Conservation (phyloP, 2,113 vertebrate genomes). For the Eira barbara region DNA sequence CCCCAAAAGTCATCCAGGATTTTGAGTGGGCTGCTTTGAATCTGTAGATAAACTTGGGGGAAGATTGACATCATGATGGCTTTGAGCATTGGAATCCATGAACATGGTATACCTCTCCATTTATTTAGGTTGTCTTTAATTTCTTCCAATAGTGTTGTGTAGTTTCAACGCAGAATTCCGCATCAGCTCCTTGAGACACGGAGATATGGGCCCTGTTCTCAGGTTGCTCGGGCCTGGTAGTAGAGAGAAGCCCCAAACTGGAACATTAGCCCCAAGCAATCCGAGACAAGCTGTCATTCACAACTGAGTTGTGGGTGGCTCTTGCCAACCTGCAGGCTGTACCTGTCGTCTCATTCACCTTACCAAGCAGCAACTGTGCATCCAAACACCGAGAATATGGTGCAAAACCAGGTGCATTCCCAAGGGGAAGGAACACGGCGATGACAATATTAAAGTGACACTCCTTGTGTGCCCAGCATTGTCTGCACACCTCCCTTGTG, state of each 20-base stretch:
- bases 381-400: not conserved
- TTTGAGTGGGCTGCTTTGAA: not conserved
- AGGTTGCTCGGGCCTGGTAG: too few species aligned
- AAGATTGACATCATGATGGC: not conserved
- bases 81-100: not conserved
- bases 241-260: not conserved
- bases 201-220: too few species aligned
- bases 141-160: not conserved
- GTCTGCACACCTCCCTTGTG: not conserved
- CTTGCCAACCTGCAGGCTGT: rapidly evolving
- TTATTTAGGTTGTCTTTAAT: not conserved
- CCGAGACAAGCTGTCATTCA: not conserved
- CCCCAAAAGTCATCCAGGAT: not conserved
- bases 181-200: not conserved
- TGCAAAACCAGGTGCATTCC: not conserved
- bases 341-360: too few species aligned
- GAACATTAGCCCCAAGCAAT: too few species aligned
- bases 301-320: too few species aligned
- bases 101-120: not conserved
- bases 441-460: not conserved
- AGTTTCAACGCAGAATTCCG: not conserved
- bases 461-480: too few species aligned
- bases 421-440: rapidly evolving
- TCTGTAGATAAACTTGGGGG: not conserved
- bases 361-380: rapidly evolving